Conservation (phyloP, 2,888 invertebrate species). For the Smittia aterrima region DNA sequence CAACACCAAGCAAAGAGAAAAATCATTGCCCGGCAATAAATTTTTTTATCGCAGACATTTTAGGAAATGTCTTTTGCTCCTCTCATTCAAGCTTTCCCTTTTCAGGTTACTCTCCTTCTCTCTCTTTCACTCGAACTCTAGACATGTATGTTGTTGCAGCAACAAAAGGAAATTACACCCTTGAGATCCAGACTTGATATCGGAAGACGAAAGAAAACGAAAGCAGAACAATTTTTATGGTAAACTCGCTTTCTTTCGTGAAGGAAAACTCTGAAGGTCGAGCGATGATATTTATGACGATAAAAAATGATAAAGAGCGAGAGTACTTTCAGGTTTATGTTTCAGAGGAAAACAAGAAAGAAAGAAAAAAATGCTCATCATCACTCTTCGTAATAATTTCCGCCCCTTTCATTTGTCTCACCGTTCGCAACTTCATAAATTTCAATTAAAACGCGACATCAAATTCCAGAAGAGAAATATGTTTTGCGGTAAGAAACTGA, state of each 20-base stretch:
- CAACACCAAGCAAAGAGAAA: background rate
- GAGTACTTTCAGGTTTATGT: too few species aligned
- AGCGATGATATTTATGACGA: background rate
- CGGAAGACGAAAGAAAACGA: background rate
- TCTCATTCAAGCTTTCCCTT: background rate
- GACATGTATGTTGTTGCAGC: background rate
- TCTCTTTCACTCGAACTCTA: background rate
- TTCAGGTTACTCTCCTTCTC: background rate
- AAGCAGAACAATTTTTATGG: background rate
- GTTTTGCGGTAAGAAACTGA: too few species aligned
- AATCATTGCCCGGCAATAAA: slow-evolving; percentile 37
- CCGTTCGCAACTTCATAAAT: too few species aligned
- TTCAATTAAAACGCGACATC: too few species aligned
- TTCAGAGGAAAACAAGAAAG: too few species aligned
- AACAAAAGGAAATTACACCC: slow-evolving; percentile 19
- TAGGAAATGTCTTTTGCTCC: slow-evolving; percentile 2
- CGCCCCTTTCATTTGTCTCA: background rate
- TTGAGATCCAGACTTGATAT: slow-evolving; percentile 24
- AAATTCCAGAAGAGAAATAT: too few species aligned
- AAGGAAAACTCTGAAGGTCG: background rate
- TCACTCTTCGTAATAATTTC: background rate
- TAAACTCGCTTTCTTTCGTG: too few species aligned
- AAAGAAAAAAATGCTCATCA: too few species aligned
- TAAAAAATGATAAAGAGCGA: background rate
- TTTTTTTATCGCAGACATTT: slow-evolving; percentile 35